Evolutionary conservation across 1,140 invertebrate species (phyloP).

Genomic region (Drosophila nasuta): DNA sequence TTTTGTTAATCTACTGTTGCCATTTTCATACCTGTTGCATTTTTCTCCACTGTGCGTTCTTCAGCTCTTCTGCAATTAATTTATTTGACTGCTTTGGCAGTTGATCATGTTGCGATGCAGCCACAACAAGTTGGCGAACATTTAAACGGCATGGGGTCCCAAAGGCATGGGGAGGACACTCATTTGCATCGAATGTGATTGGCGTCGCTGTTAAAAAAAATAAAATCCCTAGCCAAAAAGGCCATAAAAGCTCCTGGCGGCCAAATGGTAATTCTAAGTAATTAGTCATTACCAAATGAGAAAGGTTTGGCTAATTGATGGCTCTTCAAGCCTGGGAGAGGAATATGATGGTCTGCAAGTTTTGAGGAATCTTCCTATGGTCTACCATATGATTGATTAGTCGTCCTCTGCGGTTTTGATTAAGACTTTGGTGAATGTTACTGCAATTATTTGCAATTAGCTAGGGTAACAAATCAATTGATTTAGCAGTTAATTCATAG

Average conservation of each 20-base stretch:
- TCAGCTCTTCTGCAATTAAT: conserved; percentile 54
- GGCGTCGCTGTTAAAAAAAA: conserved; percentile 10
- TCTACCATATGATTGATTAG: conserved; percentile 1
- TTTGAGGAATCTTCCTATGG: not conserved
- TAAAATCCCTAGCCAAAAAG: conserved; percentile 1
- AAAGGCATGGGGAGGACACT: not conserved
- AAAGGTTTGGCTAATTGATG: conserved; percentile 27
- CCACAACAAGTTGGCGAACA: conserved; percentile 26
- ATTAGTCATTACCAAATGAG: conserved; percentile 63
- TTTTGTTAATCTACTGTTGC: conserved; percentile 50
- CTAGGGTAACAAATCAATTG: not conserved
- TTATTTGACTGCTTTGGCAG: conserved; percentile 49
- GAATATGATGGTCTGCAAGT: not conserved
- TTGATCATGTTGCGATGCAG: conserved; percentile 49
- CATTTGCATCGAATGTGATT: conserved; percentile 37
- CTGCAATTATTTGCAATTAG: not conserved
- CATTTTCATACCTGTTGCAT: conserved; percentile 36
- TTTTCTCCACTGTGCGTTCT: conserved; percentile 2
- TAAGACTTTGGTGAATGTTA: not conserved
- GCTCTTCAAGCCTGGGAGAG: not conserved
- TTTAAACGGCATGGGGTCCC: conserved; percentile 64
- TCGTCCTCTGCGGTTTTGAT: not conserved
- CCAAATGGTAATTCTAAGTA: conserved; percentile 53
- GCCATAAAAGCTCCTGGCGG: conserved; percentile 44
- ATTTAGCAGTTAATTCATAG: not conserved